A percentile compares a stretch with the other conserved stretches of the same genome.
Evolutionary conservation across 1,140 invertebrate species (phyloP).

Genomic region (Aphis gossypii): DNA sequence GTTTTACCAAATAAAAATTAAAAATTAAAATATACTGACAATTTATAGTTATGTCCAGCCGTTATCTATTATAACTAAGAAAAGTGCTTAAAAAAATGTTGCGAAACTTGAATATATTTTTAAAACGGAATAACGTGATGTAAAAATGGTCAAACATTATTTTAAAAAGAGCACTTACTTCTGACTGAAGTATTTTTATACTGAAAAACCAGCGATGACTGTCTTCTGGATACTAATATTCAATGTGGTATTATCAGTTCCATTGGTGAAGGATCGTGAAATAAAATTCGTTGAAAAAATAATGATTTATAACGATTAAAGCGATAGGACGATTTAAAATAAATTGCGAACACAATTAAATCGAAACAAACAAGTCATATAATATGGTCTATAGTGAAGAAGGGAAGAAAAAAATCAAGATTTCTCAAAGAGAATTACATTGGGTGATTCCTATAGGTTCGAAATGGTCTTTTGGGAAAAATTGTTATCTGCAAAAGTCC

Average conservation of each 20-base stretch:
- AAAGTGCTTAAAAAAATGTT: not conserved
- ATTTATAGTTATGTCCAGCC: not conserved
- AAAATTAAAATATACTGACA: not conserved
- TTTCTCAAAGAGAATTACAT: not conserved
- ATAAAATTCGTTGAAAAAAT: not conserved
- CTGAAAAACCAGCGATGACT: too few species aligned
- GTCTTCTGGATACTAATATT: not conserved
- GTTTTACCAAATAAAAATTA: too few species aligned
- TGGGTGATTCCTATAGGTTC: not conserved
- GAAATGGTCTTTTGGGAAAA: not conserved
- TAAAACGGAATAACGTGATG: not conserved
- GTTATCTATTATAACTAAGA: not conserved
- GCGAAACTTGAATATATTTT: not conserved
- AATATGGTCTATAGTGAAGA: not conserved
- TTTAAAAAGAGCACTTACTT: not conserved
- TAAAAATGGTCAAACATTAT: not conserved
- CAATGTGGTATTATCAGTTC: not conserved
- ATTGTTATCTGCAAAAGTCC: not conserved
- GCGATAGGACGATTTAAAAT: not conserved
- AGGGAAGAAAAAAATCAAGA: not conserved
- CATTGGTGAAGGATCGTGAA: not conserved
- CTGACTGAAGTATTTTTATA: not conserved
- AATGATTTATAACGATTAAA: not conserved
- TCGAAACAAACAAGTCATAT: conserved; percentile 17
- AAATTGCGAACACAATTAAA: not conserved